These are phyloP conservation scores for Trileptium ribeirensis DNA, from an alignment of 2,888 invertebrate species.

Conservation along the genomic window DNA sequence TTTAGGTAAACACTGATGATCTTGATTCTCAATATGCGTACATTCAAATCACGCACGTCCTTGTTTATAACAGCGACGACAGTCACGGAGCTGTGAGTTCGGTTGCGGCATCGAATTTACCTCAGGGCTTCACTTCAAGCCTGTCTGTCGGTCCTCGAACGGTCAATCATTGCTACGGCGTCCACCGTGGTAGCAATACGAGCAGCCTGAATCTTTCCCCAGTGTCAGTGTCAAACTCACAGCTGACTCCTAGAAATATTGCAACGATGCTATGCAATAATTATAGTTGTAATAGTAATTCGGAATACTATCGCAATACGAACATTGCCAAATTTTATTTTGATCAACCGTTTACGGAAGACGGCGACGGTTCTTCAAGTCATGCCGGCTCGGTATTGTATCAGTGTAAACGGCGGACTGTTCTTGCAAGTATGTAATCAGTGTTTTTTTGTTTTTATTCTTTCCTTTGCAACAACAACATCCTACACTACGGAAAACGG, in stretches of 20 bases:
- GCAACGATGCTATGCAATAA: no score
- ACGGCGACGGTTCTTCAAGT: conserved; percentile 65
- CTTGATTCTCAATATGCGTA: conserved; percentile 59
- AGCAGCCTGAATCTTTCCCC: background rate
- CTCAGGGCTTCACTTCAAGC: background rate
- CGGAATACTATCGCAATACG: conserved; percentile 36
- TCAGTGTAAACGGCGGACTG: conserved; percentile 82
- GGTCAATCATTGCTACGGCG: no score
- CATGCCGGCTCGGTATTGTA: conserved; percentile 60
- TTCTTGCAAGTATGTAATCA: conserved; percentile 76
- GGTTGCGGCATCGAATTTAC: conserved; percentile 60
- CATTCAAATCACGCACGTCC: conserved; percentile 91
- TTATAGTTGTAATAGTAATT: no score
- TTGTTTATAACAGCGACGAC: conserved; percentile 60
- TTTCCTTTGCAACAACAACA: no score
- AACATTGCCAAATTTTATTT: conserved; percentile 65
- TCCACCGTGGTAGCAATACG: background rate
- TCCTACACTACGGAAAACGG: conserved; percentile 72
- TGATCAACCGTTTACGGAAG: conserved; percentile 85
- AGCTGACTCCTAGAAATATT: background rate
- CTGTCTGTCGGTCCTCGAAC: background rate
- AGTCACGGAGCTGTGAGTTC: conserved; percentile 49
- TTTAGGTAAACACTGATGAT: background rate
- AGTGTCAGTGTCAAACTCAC: background rate
- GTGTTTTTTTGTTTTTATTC: no score